phyloP scores from a whole-genome alignment of 2,797 vertebrate species.

The Huso huso region DNA sequence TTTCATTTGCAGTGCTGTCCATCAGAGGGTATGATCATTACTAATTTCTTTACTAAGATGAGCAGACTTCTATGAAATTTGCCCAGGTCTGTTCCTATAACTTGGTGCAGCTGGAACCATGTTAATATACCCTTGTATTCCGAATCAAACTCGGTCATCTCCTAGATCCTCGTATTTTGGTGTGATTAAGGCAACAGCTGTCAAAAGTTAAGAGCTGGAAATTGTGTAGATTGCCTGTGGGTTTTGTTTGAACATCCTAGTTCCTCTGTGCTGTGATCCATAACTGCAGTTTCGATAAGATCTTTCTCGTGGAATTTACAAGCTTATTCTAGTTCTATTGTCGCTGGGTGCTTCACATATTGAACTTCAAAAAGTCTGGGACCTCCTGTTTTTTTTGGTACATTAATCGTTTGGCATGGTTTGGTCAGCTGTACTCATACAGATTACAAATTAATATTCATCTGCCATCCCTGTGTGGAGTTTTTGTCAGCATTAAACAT shows the following conservation, averaged over 20 bases:
- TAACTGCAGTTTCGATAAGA: slow-evolving; percentile 38
- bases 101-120: too few species aligned
- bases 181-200: slow-evolving; percentile 2
- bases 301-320: slow-evolving; percentile 44
- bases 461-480: slow-evolving; percentile 13
- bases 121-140: too few species aligned
- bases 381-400: slow-evolving; percentile 38
- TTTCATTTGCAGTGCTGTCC: too few species aligned
- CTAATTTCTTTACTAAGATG: too few species aligned
- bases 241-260: slow-evolving; percentile 1
- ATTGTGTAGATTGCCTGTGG: slow-evolving; percentile 3
- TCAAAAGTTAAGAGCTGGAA: slow-evolving; percentile 9
- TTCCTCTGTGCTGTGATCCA: slow-evolving; percentile 22
- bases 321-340: slow-evolving; percentile 46
- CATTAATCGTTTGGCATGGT: slow-evolving; percentile 41
- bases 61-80: too few species aligned
- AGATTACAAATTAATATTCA: slow-evolving; percentile 49
- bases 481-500: slow-evolving; percentile 1
- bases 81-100: too few species aligned
- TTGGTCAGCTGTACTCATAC: slow-evolving; percentile 51
- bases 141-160: background rate
- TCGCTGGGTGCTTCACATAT: slow-evolving; percentile 37
- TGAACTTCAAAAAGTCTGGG: slow-evolving; percentile 39
- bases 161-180: background rate
- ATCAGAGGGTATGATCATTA: too few species aligned